These are phyloP conservation scores for Diphyllodes magnificus DNA, from an alignment of 2,113 vertebrate genomes.

Conservation along the genomic window DNA sequence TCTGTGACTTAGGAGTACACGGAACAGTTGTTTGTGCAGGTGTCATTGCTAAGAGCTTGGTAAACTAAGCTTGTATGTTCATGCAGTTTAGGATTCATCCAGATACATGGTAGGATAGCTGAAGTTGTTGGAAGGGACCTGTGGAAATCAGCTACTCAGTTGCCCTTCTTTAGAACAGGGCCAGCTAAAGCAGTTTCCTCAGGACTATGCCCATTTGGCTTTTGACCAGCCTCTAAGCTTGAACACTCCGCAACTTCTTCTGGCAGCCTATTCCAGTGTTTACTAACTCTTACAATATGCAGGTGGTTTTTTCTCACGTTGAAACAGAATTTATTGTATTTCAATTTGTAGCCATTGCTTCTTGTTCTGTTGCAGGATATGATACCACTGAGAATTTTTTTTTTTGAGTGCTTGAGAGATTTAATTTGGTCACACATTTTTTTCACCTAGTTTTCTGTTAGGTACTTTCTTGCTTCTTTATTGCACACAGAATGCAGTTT, in stretches of 20 bases:
- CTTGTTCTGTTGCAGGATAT: background rate
- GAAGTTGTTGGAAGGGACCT: background rate
- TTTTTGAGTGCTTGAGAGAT: background rate
- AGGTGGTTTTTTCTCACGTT: fast-evolving
- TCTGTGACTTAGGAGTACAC: background rate
- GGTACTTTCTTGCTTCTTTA: background rate
- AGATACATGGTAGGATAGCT: background rate
- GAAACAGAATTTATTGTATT: background rate
- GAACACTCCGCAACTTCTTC: background rate
- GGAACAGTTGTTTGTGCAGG: background rate
- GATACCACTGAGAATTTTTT: background rate
- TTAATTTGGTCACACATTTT: background rate
- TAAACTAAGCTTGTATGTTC: background rate
- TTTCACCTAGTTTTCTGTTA: background rate
- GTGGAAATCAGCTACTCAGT: background rate
- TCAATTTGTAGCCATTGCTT: background rate
- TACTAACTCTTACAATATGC: background rate
- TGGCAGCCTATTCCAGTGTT: background rate
- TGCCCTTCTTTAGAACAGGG: background rate
- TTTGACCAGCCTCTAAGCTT: background rate
- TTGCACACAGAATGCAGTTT: background rate
- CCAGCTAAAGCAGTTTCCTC: background rate
- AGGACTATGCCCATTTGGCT: background rate
- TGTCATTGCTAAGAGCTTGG: background rate
- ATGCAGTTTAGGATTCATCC: background rate